A percentile compares a stretch with the other conserved stretches of the same genome.
phyloP scores from a whole-genome alignment of 2,797 vertebrate genomes.

The Rachycentron canadum region DNA sequence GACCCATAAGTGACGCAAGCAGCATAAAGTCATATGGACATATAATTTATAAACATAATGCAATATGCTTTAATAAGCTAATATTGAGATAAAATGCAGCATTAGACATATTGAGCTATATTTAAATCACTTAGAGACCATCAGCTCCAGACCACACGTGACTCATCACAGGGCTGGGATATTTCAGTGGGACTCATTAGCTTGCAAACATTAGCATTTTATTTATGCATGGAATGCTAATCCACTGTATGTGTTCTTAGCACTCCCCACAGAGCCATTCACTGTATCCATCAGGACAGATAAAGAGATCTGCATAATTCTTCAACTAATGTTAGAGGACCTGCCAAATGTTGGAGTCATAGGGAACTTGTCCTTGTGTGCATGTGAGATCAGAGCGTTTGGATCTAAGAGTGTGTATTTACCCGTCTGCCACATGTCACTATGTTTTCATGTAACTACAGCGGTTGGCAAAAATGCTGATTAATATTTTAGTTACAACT shows the following conservation, averaged over 20 bases:
- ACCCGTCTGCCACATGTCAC: background rate
- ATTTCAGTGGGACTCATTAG: conserved; percentile 64
- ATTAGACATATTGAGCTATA: conserved; percentile 13
- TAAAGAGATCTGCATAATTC: conserved; percentile 33
- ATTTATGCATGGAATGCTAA: conserved; percentile 64
- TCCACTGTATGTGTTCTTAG: conserved; percentile 50
- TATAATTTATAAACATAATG: conserved; percentile 24
- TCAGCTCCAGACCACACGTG: conserved; percentile 28
- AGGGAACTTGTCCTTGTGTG: conserved; percentile 9
- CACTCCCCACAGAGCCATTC: conserved; percentile 38
- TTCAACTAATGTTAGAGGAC: conserved; percentile 19
- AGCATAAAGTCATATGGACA: background rate
- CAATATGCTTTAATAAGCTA: conserved; percentile 24
- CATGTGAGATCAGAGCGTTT: background rate
- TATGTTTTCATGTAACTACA: conserved; percentile 6
- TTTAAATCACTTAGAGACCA: conserved; percentile 37
- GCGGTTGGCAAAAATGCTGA: background rate
- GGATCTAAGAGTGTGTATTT: conserved; percentile 1
- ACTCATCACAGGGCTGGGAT: conserved; percentile 25
- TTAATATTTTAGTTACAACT: background rate
- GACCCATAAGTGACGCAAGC: conserved; percentile 12
- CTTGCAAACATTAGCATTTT: conserved; percentile 43
- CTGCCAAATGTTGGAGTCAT: conserved; percentile 28
- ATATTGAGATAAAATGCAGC: conserved; percentile 32
- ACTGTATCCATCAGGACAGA: conserved; percentile 34